phyloP scores from a whole-genome alignment of 2,113 vertebrate species.

The Syngnathoides biaculeatus region DNA sequence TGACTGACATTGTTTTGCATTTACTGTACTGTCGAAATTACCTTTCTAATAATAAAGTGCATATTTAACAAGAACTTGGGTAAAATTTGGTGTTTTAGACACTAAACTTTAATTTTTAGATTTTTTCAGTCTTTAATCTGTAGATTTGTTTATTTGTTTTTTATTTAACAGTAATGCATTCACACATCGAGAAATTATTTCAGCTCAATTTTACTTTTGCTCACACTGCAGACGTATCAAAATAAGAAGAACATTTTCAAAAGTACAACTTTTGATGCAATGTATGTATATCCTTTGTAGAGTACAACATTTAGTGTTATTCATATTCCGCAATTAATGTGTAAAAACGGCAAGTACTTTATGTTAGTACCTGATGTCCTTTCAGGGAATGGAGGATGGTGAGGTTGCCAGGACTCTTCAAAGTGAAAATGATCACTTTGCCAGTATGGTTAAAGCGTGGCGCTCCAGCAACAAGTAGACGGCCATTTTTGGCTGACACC shows the following conservation, averaged over 20 bases:
- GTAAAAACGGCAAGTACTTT: neutral
- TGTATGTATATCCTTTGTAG: neutral
- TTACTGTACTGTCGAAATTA: neutral
- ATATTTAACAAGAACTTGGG: neutral
- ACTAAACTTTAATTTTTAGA: neutral
- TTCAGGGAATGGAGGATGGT: conserved; percentile 89
- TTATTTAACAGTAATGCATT: too few relatives aligned
- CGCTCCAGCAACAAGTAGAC: conserved; percentile 87
- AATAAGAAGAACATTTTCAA: neutral
- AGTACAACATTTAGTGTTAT: neutral
- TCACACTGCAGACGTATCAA: neutral
- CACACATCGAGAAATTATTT: neutral
- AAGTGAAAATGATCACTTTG: conserved; percentile 92
- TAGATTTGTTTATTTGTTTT: neutral
- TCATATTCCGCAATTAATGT: neutral
- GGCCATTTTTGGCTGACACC: conserved; percentile 75
- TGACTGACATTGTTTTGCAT: neutral
- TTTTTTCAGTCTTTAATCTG: neutral
- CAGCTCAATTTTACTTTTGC: neutral
- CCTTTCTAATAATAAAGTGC: neutral
- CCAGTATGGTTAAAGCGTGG: conserved; percentile 97
- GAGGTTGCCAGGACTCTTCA: conserved; percentile 84
- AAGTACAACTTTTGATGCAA: neutral
- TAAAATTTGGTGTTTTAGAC: neutral
- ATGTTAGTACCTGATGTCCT: conserved; percentile 84